A percentile compares a stretch with the other conserved stretches of the same genome.
These are phyloP conservation scores for Sebastes iracundus DNA, from an alignment of 2,797 vertebrate genomes.

Conservation along the genomic window DNA sequence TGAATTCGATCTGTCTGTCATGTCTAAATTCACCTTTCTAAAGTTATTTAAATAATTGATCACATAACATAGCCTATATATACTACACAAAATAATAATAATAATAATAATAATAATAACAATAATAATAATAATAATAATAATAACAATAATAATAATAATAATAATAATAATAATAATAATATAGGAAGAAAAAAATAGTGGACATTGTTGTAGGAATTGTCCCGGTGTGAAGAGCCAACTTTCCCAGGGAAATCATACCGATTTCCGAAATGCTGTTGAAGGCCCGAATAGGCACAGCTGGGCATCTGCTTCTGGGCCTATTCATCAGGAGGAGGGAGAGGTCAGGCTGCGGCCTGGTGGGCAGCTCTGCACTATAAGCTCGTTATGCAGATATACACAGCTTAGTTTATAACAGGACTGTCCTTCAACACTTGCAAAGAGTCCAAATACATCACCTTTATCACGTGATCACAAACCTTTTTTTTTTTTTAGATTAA, in stretches of 20 bases:
- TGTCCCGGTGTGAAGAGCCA: slow-evolving; percentile 48
- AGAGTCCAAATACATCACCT: not conserved
- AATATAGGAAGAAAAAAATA: not conserved
- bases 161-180: not conserved
- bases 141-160: not conserved
- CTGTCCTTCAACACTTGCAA: not conserved
- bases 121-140: not conserved
- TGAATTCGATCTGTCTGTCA: not conserved
- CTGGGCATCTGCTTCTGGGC: slow-evolving; percentile 83
- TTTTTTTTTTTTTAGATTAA: too few species aligned
- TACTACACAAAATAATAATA: not conserved
- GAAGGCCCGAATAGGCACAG: slow-evolving; percentile 89
- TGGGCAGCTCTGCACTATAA: slow-evolving; percentile 63
- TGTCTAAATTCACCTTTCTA: not conserved
- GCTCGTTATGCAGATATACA: slow-evolving; percentile 55
- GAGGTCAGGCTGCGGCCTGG: slow-evolving; percentile 78
- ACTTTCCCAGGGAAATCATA: slow-evolving; percentile 91
- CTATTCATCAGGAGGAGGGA: slow-evolving; percentile 83
- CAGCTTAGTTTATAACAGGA: slow-evolving; percentile 27
- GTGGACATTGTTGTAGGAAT: not conserved
- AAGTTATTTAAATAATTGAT: not conserved
- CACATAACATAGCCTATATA: not conserved
- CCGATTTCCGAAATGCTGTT: slow-evolving; percentile 89
- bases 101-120: not conserved
- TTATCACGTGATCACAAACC: not conserved